Base-by-base conservation (phyloP, 2,888 invertebrate genomes). In the Amiota minor region DNA sequence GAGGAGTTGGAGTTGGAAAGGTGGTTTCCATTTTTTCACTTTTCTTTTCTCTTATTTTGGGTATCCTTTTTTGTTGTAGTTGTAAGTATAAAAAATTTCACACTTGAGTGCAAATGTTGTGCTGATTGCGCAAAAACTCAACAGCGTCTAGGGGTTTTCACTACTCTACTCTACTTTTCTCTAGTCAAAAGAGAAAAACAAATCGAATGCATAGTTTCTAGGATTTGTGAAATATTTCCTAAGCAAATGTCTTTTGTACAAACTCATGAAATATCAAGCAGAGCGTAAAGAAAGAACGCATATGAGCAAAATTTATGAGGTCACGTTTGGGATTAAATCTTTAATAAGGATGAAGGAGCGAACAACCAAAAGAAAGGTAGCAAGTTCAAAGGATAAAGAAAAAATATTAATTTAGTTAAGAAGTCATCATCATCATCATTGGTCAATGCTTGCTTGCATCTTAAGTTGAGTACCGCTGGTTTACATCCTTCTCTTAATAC, bases 61-160 rank as follows among this genome's bases (percentile, higher is more conserved):
- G 2, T 62, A 35, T 59, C 18, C 18, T 59, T 59, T 53, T 59
- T 59, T 45, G 35, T 45, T 35, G n/a, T 10, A 10, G 12, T 10
- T 12, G 45, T 23, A 35, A 12, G 62, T 23, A 12, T 62, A 14
- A n/a, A 55, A 76, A 77, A 77, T 77, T 77, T 76, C 72, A 76
- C 76, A 75, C 76, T 76, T 74, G 72, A 77, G 75, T 77, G 76
- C 70, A 70, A 73, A 77, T 76, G 56, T 45, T 71, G 67, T 69
- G 55, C 71, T 71, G 74, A 75, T 46, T 46, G 70, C 56, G 20
- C 18, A 55, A 53, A 53, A 53, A 16, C 35, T 35, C 35, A 35
- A 35, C 35, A 35, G 2, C 35, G 35, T 35, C 35, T 35, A 35
- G 35, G 35, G 35, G 35, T 35, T 35, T 35, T 35, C 35, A 35